A percentile compares a stretch with the other conserved stretches of the same genome.
phyloP scores from a whole-genome alignment of 2,113 vertebrate genomes.

The Noctilio leporinus region DNA sequence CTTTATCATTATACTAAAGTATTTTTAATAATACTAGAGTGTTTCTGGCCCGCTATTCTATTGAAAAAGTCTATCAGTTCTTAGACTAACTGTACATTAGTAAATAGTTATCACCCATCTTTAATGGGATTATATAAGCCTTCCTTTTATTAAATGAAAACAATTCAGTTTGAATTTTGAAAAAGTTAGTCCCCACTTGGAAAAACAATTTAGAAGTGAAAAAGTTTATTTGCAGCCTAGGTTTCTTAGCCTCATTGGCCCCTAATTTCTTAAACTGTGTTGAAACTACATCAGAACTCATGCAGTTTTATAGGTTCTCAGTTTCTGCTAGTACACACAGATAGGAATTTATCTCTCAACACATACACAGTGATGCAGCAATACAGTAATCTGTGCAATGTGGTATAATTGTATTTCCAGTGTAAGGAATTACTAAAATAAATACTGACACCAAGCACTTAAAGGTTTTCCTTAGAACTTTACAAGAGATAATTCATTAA shows the following conservation, averaged over 20 bases:
- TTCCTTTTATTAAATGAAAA: not conserved
- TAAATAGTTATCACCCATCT: not conserved
- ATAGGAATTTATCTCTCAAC: not conserved
- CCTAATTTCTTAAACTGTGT: not conserved
- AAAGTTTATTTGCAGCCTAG: not conserved
- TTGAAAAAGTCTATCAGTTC: not conserved
- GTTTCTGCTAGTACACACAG: not conserved
- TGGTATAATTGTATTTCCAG: not conserved
- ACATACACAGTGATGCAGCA: not conserved
- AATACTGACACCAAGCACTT: not conserved
- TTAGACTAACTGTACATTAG: not conserved
- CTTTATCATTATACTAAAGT: not conserved
- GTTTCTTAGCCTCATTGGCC: not conserved
- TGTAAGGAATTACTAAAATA: not conserved
- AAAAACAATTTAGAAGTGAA: not conserved
- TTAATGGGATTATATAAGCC: not conserved
- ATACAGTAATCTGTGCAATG: not conserved
- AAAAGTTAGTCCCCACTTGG: not conserved
- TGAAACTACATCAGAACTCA: not conserved
- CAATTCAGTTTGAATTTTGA: not conserved
- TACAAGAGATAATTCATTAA: not conserved
- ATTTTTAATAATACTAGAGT: not conserved
- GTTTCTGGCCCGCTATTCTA: not conserved
- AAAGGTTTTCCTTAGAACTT: conserved; percentile 7
- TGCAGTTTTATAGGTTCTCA: not conserved